A percentile compares a stretch with the other conserved stretches of the same genome.
phyloP scores from a whole-genome alignment of 92 coral and sea anemone genomes.

The Nematostella vectensis region DNA sequence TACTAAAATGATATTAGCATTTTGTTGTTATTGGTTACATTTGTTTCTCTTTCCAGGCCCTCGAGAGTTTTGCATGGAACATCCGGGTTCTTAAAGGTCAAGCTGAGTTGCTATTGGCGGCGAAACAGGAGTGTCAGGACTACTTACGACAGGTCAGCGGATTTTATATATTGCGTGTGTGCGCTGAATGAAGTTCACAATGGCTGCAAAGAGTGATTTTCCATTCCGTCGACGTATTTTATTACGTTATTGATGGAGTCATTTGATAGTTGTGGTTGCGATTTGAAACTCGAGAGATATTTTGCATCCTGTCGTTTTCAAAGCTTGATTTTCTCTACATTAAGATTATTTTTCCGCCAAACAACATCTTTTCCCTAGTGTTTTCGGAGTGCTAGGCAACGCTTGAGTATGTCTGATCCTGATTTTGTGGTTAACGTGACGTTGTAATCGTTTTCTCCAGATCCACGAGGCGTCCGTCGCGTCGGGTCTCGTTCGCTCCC shows the following conservation, averaged over 20 bases:
- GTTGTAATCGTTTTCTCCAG: too few species aligned
- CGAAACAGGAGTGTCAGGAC: slow-evolving; percentile 81
- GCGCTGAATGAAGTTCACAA: neutral
- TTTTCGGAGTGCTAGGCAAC: too few species aligned
- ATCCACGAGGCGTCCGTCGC: slow-evolving; percentile 90
- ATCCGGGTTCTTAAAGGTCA: slow-evolving; percentile 94
- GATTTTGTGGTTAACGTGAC: too few species aligned
- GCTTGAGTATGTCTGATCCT: too few species aligned
- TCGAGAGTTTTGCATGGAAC: slow-evolving; percentile 93
- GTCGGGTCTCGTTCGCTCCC: slow-evolving; percentile 72
- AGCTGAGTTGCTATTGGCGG: slow-evolving; percentile 81
- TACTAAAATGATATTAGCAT: too few species aligned
- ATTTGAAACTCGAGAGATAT: too few species aligned
- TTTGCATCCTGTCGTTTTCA: too few species aligned
- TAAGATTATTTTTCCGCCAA: too few species aligned
- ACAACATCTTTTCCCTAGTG: too few species aligned
- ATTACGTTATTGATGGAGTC: neutral
- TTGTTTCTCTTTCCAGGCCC: slow-evolving; percentile 57
- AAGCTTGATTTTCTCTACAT: too few species aligned
- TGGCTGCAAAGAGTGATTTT: neutral
- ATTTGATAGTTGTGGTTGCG: too few species aligned
- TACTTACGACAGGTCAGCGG: slow-evolving; percentile 81
- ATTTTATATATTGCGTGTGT: neutral
- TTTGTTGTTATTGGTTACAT: too few species aligned
- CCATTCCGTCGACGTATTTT: neutral